Base-by-base conservation (phyloP, 2,888 invertebrate genomes). In the Pteria penguin region DNA sequence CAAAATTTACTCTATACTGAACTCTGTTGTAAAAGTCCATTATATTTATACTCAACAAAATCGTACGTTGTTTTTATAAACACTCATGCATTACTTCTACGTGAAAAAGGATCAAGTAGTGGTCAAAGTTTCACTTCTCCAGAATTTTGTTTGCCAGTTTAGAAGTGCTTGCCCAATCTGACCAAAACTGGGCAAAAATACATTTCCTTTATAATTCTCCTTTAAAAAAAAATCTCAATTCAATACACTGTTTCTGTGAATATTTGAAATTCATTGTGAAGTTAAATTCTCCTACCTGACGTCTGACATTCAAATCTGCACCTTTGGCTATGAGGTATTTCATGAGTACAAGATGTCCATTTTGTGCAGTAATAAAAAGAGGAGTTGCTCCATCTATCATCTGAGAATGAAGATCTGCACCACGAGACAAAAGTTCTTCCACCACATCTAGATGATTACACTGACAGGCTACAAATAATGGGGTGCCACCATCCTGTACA, bases 351-450 rank as follows among this genome's bases (percentile, higher is more conserved):
- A 86, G 79, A 93, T 97, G 97, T 0, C 98, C 98, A 96, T 97
- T 97, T 94, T 98, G 98, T 81, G 97, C 95, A 45, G 97, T 96
- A 88, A 98, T 97, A 96, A 97, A 98, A 79, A 98, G 94, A 78
- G 98, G 95, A 55, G 97, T 96, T 70, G 87, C 90, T 31, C 92
- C 90, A 93, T 97, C 97, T 3, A 95, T 94, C 88, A 97, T 95
- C 83, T 95, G 94, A 0, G 94, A 93, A 91, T 97, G 96, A 58
- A 95, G 94, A 72, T 94, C 93, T 0, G 97, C 97, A 52, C 96
- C 96, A 63, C 94, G 94, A 4, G 94, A 93, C 80, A 97, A 90
- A 71, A 98, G 94, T 85, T 95, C 94, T 73, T 94, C 94, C 79
- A 96, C 94, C 83, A 96, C 95, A 22, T 95, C 95, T 83, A 95